Evolutionary conservation across 2,797 vertebrate genomes (phyloP).

Genomic region (Pipistrellus pipistrellus): DNA sequence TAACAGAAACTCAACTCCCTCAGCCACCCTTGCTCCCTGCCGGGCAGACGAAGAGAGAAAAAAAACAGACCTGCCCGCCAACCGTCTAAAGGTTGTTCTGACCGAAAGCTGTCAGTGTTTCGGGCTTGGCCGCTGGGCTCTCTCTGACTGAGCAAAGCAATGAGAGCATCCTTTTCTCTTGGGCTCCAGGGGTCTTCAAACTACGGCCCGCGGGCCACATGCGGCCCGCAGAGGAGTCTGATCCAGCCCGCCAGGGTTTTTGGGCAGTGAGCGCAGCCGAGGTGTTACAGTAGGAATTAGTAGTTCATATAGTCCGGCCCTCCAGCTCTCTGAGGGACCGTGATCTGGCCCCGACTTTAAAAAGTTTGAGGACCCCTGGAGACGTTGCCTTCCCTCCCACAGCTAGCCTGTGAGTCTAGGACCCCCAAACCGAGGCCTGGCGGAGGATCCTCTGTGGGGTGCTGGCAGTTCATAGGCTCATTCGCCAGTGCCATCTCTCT

Average conservation of each 20-base stretch:
- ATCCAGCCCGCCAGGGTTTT: too few species aligned
- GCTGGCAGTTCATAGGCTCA: neutral
- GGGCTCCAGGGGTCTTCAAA: too few species aligned
- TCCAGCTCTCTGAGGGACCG: too few species aligned
- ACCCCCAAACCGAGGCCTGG: neutral
- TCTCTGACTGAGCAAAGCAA: slow-evolving; percentile 56
- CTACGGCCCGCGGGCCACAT: too few species aligned
- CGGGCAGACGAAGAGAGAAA: slow-evolving; percentile 41
- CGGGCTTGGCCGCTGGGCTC: neutral
- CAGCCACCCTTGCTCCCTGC: neutral
- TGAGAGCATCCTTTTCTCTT: neutral
- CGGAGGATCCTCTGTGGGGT: neutral
- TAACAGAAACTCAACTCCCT: slow-evolving; percentile 78
- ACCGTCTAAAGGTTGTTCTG: slow-evolving; percentile 64
- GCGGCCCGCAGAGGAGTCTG: too few species aligned
- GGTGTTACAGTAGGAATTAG: too few species aligned
- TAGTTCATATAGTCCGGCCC: too few species aligned
- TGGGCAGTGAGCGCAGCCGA: too few species aligned
- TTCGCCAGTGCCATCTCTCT: neutral
- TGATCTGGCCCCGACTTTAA: too few species aligned
- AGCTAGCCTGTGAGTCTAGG: neutral
- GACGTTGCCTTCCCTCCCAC: neutral
- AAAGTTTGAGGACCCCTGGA: too few species aligned
- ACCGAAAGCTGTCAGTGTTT: slow-evolving; percentile 19
- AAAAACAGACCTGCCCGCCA: slow-evolving; percentile 61